These are phyloP conservation scores for Sebastes itinus DNA, from an alignment of 2,797 vertebrate species.

Conservation along the genomic window DNA sequence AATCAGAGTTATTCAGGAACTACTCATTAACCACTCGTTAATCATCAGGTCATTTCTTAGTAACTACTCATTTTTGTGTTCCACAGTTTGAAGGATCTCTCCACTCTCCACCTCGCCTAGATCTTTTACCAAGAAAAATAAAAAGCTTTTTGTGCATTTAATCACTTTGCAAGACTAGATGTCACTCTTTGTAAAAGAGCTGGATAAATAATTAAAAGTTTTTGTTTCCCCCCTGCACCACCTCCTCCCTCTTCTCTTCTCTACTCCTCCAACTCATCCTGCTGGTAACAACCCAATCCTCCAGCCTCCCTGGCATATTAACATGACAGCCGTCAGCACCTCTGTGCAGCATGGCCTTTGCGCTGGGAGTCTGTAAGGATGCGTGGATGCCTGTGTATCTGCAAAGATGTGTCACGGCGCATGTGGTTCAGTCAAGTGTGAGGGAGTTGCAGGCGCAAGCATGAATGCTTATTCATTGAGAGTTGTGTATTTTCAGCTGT, in stretches of 20 bases:
- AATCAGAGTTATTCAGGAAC: slow-evolving; percentile 1
- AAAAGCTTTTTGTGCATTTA: slow-evolving; percentile 13
- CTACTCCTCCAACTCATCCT: slow-evolving; percentile 35
- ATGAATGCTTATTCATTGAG: slow-evolving; percentile 3
- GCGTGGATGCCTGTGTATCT: slow-evolving; percentile 53
- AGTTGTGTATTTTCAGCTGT: not conserved
- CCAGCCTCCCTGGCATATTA: slow-evolving; percentile 61
- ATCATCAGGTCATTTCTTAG: not conserved
- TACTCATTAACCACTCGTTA: not conserved
- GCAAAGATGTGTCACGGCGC: slow-evolving; percentile 65
- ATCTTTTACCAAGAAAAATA: slow-evolving; percentile 3
- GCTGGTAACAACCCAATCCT: slow-evolving; percentile 52
- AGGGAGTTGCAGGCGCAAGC: slow-evolving; percentile 9
- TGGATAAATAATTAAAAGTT: slow-evolving; percentile 35
- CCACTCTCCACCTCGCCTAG: not conserved
- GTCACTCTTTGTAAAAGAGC: slow-evolving; percentile 28
- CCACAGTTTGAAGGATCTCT: not conserved
- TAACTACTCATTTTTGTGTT: not conserved
- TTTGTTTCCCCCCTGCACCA: not conserved
- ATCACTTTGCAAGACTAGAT: slow-evolving; percentile 26
- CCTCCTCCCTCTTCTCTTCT: slow-evolving; percentile 8
- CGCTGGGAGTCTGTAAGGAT: slow-evolving; percentile 46
- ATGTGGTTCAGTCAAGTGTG: slow-evolving; percentile 43
- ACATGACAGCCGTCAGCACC: slow-evolving; percentile 76
- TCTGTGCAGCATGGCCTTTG: slow-evolving; percentile 67